These are phyloP conservation scores for Eupithecia vulgata DNA, from an alignment of 2,888 invertebrate species.

Conservation along the genomic window DNA sequence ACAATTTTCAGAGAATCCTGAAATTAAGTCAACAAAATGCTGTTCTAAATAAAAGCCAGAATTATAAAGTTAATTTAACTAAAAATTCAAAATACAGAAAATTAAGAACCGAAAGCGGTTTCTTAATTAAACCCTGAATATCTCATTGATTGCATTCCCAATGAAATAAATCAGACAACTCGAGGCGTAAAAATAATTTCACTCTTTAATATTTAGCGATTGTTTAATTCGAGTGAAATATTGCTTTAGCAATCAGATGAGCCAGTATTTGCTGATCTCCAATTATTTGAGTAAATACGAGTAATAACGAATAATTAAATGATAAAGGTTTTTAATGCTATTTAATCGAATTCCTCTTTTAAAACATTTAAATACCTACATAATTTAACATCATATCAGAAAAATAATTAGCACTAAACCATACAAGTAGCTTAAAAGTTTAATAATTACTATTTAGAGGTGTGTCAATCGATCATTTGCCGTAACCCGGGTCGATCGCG, in stretches of 20 bases:
- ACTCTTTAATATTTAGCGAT: conserved; percentile 66
- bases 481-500: too few species aligned
- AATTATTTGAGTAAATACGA: conserved; percentile 18
- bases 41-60: conserved; percentile 1
- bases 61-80: background rate
- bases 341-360: background rate
- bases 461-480: too few species aligned
- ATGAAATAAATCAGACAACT: conserved; percentile 59
- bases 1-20: background rate
- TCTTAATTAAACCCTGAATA: conserved; percentile 54
- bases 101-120: conserved; percentile 9
- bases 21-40: background rate
- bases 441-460: too few species aligned
- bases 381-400: too few species aligned
- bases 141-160: conserved; percentile 54
- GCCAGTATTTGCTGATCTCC: conserved; percentile 49
- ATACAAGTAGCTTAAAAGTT: too few species aligned
- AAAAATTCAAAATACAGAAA: background rate
- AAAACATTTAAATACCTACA: too few species aligned
- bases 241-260: conserved; percentile 48
- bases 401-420: too few species aligned
- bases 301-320: background rate
- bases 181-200: conserved; percentile 60
- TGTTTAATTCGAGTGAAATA: conserved; percentile 65
- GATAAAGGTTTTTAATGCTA: background rate